Evolutionary conservation across 2,113 vertebrate genomes (phyloP).

Genomic region (Elachura formosa): DNA sequence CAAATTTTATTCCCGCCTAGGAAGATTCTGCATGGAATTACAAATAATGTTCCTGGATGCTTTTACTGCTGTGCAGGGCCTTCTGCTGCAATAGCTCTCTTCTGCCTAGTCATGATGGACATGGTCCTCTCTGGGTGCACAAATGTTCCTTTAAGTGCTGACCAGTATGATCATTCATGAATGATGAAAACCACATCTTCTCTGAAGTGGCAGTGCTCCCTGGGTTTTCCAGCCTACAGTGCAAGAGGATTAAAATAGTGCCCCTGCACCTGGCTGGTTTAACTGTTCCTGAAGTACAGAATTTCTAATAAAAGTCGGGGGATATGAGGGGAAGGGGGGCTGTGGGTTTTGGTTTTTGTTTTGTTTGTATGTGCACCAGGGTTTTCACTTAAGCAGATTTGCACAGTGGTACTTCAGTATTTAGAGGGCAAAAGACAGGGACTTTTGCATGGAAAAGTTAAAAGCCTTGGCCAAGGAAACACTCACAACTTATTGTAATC

Average conservation of each 20-base stretch:
- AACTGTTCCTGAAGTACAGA: background rate
- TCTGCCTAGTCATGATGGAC: background rate
- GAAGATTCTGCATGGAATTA: background rate
- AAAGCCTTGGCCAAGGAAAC: background rate
- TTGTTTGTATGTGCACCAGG: background rate
- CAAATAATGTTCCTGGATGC: background rate
- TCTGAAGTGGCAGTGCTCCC: background rate
- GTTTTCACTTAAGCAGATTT: background rate
- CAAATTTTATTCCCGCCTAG: slow-evolving; percentile 26
- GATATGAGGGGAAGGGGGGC: background rate
- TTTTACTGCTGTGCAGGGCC: background rate
- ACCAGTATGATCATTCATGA: background rate
- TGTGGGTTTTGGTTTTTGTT: background rate
- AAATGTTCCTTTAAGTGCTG: background rate
- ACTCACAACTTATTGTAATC: background rate
- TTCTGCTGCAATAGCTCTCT: background rate
- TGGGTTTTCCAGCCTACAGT: background rate
- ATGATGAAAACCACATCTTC: background rate
- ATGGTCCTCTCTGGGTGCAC: background rate
- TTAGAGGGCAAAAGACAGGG: background rate
- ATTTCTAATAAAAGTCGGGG: background rate
- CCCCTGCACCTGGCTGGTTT: background rate
- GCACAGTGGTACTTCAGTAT: background rate
- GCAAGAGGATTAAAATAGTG: background rate
- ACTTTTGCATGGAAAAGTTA: background rate